Evolutionary conservation across 2,797 vertebrate genomes (phyloP).

Genomic region (Mastacembelus armatus): DNA sequence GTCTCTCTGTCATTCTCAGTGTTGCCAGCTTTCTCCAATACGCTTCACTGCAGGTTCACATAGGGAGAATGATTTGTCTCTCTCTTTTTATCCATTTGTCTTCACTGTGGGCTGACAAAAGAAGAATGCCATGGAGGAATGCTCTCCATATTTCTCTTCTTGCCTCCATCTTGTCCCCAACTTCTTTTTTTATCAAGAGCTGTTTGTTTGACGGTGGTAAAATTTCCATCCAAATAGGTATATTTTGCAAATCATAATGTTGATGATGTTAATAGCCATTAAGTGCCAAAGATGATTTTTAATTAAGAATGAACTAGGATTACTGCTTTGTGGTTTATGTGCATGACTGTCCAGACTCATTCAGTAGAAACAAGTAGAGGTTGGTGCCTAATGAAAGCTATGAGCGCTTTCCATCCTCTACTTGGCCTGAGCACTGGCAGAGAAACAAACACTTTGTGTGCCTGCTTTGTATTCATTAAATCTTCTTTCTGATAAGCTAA

Average conservation of each 20-base stretch:
- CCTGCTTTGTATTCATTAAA: too few species aligned
- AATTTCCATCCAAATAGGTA: background rate
- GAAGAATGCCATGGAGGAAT: conserved; percentile 43
- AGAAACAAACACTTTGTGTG: too few species aligned
- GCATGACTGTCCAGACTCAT: too few species aligned
- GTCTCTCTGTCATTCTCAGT: conserved; percentile 16
- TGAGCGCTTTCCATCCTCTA: too few species aligned
- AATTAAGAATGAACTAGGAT: too few species aligned
- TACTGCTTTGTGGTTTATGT: too few species aligned
- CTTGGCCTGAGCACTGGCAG: too few species aligned
- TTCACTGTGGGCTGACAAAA: conserved; percentile 51
- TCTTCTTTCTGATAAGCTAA: too few species aligned
- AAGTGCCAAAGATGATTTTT: background rate
- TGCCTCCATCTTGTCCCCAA: conserved; percentile 4
- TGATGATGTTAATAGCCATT: background rate
- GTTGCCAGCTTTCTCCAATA: conserved; percentile 13
- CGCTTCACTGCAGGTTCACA: conserved; percentile 33
- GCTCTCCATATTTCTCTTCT: conserved; percentile 25
- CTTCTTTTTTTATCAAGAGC: conserved; percentile 9
- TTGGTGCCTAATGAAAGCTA: too few species aligned
- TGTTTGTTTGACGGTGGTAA: background rate
- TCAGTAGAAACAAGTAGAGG: too few species aligned
- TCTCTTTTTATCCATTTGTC: conserved; percentile 51
- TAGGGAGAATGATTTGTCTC: conserved; percentile 42
- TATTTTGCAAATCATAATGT: background rate